A percentile compares a stretch with the other conserved stretches of the same genome.
Evolutionary conservation across 1,140 invertebrate species (phyloP).

Genomic region (Macrobrachium rosenbergii): DNA sequence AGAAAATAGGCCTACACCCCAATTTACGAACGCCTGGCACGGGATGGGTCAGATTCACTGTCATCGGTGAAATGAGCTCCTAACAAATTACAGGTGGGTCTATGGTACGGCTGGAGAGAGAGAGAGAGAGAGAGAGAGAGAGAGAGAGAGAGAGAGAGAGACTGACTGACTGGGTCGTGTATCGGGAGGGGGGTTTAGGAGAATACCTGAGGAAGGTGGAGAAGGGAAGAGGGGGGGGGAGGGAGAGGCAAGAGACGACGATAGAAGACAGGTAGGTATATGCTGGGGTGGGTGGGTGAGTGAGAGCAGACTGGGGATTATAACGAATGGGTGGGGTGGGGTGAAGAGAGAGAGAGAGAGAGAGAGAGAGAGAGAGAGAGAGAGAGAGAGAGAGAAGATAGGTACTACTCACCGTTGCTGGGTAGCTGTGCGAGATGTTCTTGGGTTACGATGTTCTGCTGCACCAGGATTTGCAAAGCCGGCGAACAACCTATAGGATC

Average conservation of each 20-base stretch:
- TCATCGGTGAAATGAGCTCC: too few relatives aligned
- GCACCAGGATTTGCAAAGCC: slow-evolving; percentile 1
- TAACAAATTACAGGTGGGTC: too few relatives aligned
- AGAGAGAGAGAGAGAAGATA: too few relatives aligned
- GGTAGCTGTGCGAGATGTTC: slow-evolving; percentile 35
- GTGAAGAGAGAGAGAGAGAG: neutral
- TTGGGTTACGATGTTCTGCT: slow-evolving; percentile 21
- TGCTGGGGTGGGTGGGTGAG: neutral
- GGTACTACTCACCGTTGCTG: slow-evolving; percentile 21
- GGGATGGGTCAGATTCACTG: too few relatives aligned
- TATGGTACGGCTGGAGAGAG: neutral
- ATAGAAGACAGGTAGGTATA: neutral
- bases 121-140: slow-evolving; percentile 6
- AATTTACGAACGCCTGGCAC: too few relatives aligned
- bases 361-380: too few relatives aligned
- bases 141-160: neutral
- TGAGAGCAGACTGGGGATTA: too few relatives aligned
- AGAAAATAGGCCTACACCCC: too few relatives aligned
- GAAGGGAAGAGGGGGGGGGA: neutral
- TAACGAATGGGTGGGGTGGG: neutral
- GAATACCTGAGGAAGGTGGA: neutral
- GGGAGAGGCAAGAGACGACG: neutral
- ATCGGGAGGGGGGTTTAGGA: neutral
- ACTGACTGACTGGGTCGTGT: neutral
- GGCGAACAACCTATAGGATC: slow-evolving; percentile 30